phyloP scores from a whole-genome alignment of 1,140 invertebrate genomes.

The Drosophila grimshawi region DNA sequence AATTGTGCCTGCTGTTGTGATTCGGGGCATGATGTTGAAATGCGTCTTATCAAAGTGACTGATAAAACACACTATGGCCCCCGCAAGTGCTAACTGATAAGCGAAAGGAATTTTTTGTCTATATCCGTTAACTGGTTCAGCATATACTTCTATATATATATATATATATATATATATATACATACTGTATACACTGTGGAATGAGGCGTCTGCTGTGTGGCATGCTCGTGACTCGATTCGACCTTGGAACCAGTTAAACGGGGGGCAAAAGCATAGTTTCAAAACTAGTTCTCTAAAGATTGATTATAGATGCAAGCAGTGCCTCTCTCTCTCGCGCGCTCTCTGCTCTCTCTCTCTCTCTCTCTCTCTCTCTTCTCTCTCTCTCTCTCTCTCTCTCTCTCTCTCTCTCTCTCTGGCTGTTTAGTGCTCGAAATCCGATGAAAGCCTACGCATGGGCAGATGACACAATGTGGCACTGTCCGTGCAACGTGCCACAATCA shows the following conservation, averaged over 20 bases:
- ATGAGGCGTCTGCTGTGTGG: not conserved
- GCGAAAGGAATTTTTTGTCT: not conserved
- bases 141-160: too few relatives aligned
- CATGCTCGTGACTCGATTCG: not conserved
- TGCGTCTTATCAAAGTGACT: constrained; percentile 2
- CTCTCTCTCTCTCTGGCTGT: not conserved
- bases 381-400: not conserved
- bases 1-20: not conserved
- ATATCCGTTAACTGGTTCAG: not conserved
- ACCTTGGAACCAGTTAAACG: not conserved
- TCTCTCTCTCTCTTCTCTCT: not conserved
- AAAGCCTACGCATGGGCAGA: not conserved
- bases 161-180: too few relatives aligned
- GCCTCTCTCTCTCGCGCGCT: too few relatives aligned
- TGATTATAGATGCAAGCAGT: constrained; percentile 27
- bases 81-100: not conserved
- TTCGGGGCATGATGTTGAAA: not conserved
- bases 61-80: not conserved
- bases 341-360: not conserved
- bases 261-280: not conserved
- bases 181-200: too few relatives aligned
- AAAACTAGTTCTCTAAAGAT: constrained; percentile 59
- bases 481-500: constrained; percentile 36
- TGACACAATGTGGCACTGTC: constrained; percentile 28
- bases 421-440: not conserved